phyloP scores from a whole-genome alignment of 2,113 vertebrate genomes.

The Paratilapia polleni region DNA sequence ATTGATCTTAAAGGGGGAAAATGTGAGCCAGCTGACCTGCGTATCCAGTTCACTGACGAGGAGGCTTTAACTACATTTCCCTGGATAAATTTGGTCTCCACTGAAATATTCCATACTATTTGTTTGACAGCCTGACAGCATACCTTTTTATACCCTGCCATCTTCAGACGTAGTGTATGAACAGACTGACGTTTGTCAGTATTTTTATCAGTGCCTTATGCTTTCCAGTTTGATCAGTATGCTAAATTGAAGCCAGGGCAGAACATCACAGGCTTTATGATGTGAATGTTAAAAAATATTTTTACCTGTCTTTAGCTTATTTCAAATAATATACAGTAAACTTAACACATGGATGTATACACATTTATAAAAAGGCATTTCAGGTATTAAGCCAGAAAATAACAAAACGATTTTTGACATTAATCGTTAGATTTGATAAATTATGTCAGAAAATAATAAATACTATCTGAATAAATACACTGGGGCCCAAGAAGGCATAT shows the following conservation, averaged over 20 bases:
- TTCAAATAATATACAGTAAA: not conserved
- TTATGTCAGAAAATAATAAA: not conserved
- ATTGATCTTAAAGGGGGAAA: conserved; percentile 70
- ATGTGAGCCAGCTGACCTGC: conserved; percentile 64
- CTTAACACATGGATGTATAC: not conserved
- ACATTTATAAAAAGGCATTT: not conserved
- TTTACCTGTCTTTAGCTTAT: too few species aligned
- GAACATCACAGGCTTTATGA: not conserved
- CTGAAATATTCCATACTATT: conserved; percentile 43
- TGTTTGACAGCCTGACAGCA: conserved; percentile 15
- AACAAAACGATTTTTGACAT: not conserved
- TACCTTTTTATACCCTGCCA: not conserved
- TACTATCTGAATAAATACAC: not conserved
- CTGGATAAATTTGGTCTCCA: conserved; percentile 46
- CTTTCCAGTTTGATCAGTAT: not conserved
- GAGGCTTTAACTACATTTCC: conserved; percentile 50
- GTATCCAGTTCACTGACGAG: conserved; percentile 57
- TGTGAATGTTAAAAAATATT: too few species aligned
- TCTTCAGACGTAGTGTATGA: not conserved
- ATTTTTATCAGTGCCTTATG: not conserved
- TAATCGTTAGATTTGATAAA: not conserved
- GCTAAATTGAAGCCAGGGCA: not conserved
- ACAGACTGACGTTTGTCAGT: not conserved
- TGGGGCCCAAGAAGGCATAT: not conserved
- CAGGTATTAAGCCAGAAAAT: not conserved